Evolutionary conservation across 2,888 invertebrate species (phyloP), one percentile per base, ranked within the genome.

Genomic region (Andrena marginata): DNA sequence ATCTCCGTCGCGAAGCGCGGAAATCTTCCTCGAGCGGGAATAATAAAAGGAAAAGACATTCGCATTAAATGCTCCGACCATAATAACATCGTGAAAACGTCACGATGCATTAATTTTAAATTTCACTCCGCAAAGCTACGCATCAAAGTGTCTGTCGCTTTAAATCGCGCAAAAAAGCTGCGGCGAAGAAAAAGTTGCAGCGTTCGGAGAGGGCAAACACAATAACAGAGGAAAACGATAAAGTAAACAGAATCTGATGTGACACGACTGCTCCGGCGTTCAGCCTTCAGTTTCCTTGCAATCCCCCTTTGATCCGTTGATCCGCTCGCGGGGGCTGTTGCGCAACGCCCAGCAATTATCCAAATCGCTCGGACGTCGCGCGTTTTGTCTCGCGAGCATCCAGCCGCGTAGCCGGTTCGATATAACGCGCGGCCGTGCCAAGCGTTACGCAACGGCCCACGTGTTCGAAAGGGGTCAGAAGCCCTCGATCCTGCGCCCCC

Each of bases 401-500:
- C n/a, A 60, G 64, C 49, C 56, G 69, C 35, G 33, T 48, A 60
- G 35, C 51, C 56, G 72, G 54, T 84, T 82, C 60, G 77, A 67
- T 76, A 72, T 64, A 77, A 75, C 51, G 56, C 49, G 23, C 60
- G 56, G 76, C 78, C 72, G 71, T 78, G 73, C 67, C 75, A 84
- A 82, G 60, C 77, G 75, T 87, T 86, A 69, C 80, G 84, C 68
- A 84, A 86, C 70, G 59, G 33, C n/a, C 71, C 68, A 67, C 70
- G 26, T 75, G 64, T 59, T 56, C 33, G 76, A 74, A 79, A 33
- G 74, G 76, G 82, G 81, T 82, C 77, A 80, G 85, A 86, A 82
- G 86, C 84, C 82, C 23, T 60, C 73, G 74, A 80, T 65, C 65
- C 80, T 64, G 63, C 35, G 35, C 60, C 67, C 65, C 65, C 60